These are phyloP conservation scores for Aspidoscelis tigris DNA, from an alignment of 2,113 vertebrate genomes.

Conservation along the genomic window DNA sequence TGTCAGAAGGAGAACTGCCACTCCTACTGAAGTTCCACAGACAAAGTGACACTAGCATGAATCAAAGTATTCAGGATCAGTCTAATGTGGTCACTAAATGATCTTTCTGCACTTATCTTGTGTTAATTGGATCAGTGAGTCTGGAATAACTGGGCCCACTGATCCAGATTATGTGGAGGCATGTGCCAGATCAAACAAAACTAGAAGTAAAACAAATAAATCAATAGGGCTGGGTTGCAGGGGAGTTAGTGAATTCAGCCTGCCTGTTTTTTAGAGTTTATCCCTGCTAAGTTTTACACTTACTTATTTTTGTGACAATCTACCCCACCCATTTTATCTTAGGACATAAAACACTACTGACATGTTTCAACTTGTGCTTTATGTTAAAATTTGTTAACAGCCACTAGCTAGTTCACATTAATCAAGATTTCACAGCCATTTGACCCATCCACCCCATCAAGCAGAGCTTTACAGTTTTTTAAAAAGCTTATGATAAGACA, in stretches of 20 bases:
- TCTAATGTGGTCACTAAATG: background rate
- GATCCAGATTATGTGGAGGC: too few relatives aligned
- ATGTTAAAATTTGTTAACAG: background rate
- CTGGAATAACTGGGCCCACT: too few relatives aligned
- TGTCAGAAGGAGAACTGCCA: background rate
- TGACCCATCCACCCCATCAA: too few relatives aligned
- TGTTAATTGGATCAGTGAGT: too few relatives aligned
- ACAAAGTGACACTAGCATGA: background rate
- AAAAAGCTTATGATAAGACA: background rate
- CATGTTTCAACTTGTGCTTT: background rate
- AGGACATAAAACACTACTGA: background rate
- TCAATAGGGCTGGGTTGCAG: background rate
- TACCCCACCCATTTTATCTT: background rate
- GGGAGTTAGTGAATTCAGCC: background rate
- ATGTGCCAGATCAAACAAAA: background rate
- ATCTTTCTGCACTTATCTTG: too few relatives aligned
- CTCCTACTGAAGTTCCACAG: background rate
- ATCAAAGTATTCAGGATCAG: background rate
- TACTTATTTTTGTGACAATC: background rate
- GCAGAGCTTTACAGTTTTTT: too few relatives aligned
- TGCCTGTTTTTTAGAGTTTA: background rate
- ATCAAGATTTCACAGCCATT: background rate
- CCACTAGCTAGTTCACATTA: background rate
- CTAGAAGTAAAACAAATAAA: too few relatives aligned
- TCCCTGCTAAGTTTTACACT: background rate